Conservation (phyloP, 1,140 invertebrate genomes). For the Homalodisca vitripennis region DNA sequence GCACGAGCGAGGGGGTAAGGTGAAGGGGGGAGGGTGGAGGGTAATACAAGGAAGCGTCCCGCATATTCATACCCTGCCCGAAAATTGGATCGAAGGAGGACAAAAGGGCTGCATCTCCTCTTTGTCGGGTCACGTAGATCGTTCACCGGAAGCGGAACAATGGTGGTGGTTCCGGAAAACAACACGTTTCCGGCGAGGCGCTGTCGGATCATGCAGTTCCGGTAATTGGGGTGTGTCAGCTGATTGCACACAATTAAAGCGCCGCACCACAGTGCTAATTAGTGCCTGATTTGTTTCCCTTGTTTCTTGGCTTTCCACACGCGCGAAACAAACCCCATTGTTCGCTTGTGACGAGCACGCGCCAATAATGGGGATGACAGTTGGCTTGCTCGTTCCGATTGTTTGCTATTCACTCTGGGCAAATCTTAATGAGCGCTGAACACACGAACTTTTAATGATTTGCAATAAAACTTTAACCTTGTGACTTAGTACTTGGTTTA, state of each 20-base stretch:
- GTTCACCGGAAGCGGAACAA: constrained; percentile 11
- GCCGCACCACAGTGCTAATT: too few relatives aligned
- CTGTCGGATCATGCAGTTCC: neutral
- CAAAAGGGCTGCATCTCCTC: constrained; percentile 8
- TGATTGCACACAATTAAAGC: constrained; percentile 22
- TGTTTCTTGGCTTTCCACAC: too few relatives aligned
- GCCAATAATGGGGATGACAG: too few relatives aligned
- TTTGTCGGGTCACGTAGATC: constrained; percentile 26
- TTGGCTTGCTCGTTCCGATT: too few relatives aligned
- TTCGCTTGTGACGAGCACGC: too few relatives aligned
- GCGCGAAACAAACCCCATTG: too few relatives aligned
- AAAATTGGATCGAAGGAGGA: constrained; percentile 28
- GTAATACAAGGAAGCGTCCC: constrained; percentile 9
- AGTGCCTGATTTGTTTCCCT: too few relatives aligned
- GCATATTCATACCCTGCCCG: constrained; percentile 19
- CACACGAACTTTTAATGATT: too few relatives aligned
- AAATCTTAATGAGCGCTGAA: too few relatives aligned
- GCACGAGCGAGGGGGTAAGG: neutral
- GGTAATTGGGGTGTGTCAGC: constrained; percentile 22
- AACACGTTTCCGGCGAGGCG: constrained; percentile 20
- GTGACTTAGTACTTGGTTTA: too few relatives aligned
- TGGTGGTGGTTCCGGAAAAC: constrained; percentile 19
- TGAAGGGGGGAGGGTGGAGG: neutral
- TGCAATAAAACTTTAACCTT: too few relatives aligned
- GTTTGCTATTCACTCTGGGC: too few relatives aligned